A percentile compares a stretch with the other conserved stretches of the same genome.
phyloP scores from a whole-genome alignment of 2,888 invertebrate genomes.

The Rhagophthalmus giganteus region DNA sequence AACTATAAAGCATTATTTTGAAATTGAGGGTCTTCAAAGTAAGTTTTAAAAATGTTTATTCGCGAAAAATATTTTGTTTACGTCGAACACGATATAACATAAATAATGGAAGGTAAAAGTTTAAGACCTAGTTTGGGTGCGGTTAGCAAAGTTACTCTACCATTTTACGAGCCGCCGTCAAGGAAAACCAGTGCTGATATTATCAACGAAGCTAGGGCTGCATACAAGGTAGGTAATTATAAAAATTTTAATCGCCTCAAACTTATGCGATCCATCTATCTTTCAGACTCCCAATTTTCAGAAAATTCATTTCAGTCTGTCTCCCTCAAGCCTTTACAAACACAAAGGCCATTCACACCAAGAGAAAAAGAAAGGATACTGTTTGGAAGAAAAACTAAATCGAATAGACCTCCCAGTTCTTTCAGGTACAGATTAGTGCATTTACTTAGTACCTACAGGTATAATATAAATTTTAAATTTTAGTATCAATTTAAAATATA shows the following conservation, averaged over 20 bases:
- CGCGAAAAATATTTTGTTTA: background rate
- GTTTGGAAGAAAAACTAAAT: constrained; percentile 64
- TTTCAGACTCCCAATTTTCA: constrained; percentile 50
- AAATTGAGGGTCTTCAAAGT: constrained; percentile 1
- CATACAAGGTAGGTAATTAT: constrained; percentile 51
- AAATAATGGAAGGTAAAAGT: constrained; percentile 36
- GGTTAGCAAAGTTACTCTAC: constrained; percentile 50
- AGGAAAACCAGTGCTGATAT: constrained; percentile 80
- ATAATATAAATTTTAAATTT: too few relatives aligned
- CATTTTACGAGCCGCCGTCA: constrained; percentile 64
- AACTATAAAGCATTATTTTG: constrained; percentile 11
- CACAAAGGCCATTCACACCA: constrained; percentile 85
- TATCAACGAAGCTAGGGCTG: constrained; percentile 75
- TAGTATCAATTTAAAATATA: too few relatives aligned
- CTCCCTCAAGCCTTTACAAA: constrained; percentile 65
- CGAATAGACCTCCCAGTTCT: constrained; percentile 72
- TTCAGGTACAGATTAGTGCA: constrained; percentile 62
- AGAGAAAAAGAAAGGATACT: constrained; percentile 77
- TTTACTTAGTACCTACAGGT: background rate
- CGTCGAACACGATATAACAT: constrained; percentile 4
- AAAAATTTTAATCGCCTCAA: too few relatives aligned
- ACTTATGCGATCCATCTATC: too few relatives aligned
- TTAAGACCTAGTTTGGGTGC: constrained; percentile 36
- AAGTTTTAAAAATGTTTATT: background rate
- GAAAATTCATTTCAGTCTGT: constrained; percentile 49